Percentiles rank a stretch among this genome's conserved stretches.
Conservation (phyloP, 1,140 invertebrate species). For the Cotesia chilonis region DNA sequence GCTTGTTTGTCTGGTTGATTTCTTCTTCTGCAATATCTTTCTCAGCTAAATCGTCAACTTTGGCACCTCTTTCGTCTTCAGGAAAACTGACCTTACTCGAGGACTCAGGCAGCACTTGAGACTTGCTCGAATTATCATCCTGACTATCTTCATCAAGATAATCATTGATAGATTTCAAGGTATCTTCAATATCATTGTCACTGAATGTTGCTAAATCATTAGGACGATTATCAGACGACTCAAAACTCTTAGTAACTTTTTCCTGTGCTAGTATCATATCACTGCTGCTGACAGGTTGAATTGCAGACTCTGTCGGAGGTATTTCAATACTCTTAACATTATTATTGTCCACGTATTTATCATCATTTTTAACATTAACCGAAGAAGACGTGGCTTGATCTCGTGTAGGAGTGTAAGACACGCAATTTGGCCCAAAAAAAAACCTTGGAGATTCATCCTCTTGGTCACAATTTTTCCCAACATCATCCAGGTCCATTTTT, state of each 20-base stretch:
- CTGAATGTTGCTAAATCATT: neutral
- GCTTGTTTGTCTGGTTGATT: neutral
- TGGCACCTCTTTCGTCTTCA: slow-evolving; percentile 5
- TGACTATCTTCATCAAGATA: neutral
- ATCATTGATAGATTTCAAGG: neutral
- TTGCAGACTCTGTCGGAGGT: slow-evolving; percentile 3
- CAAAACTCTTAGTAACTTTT: neutral
- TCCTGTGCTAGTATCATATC: too few species aligned
- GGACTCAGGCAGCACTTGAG: neutral
- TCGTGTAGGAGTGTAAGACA: slow-evolving; percentile 52
- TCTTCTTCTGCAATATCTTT: slow-evolving; percentile 20
- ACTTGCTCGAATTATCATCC: neutral
- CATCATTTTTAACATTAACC: neutral
- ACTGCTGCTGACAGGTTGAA: too few species aligned
- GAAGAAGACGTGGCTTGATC: slow-evolving; percentile 3
- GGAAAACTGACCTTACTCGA: neutral
- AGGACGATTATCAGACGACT: too few species aligned
- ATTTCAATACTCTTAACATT: slow-evolving; percentile 29
- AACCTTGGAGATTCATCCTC: slow-evolving; percentile 54
- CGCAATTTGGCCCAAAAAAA: slow-evolving; percentile 64
- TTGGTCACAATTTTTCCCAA: neutral
- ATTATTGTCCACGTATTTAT: slow-evolving; percentile 20
- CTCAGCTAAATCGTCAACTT: slow-evolving; percentile 15
- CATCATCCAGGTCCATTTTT: neutral
- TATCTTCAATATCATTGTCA: neutral